Percentiles rank a stretch among this genome's conserved stretches.
Conservation (phyloP, 2,888 invertebrate genomes). For the Metalampra italica region DNA sequence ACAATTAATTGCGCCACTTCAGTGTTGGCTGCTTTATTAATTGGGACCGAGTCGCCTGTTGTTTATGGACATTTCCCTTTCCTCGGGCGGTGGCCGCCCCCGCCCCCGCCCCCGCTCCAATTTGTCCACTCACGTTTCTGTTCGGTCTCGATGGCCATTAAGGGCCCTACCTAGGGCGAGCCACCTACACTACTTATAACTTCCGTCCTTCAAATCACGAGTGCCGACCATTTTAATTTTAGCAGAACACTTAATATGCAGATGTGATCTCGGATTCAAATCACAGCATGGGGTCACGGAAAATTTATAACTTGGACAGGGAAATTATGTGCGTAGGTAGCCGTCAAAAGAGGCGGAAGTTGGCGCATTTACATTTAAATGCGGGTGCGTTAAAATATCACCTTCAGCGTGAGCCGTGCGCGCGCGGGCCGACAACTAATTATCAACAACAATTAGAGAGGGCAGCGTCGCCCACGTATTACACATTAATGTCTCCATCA, state of each 20-base stretch:
- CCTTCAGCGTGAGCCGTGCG: constrained; percentile 51
- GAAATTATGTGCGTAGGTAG: constrained; percentile 64
- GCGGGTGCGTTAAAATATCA: constrained; percentile 63
- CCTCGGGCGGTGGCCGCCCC: constrained; percentile 31
- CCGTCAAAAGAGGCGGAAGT: constrained; percentile 54
- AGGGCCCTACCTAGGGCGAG: constrained; percentile 65
- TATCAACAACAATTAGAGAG: constrained; percentile 70
- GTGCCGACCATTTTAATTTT: constrained; percentile 26
- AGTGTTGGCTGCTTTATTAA: constrained; percentile 74
- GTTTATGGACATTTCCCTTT: constrained; percentile 72
- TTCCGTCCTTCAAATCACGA: neutral
- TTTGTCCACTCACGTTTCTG: constrained; percentile 74
- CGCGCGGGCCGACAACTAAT: constrained; percentile 47
- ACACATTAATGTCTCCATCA: too few species aligned
- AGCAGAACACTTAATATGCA: constrained; percentile 46
- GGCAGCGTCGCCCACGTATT: constrained; percentile 24
- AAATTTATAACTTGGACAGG: constrained; percentile 61
- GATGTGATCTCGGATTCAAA: constrained; percentile 53
- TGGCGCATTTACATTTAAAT: constrained; percentile 70
- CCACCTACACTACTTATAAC: constrained; percentile 16
- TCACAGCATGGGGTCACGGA: constrained; percentile 38
- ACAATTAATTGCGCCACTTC: constrained; percentile 77
- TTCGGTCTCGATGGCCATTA: constrained; percentile 71
- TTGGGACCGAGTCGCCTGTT: constrained; percentile 74
- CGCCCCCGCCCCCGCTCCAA: constrained; percentile 42